A percentile compares a stretch with the other conserved stretches of the same genome.
phyloP scores from a whole-genome alignment of 2,797 vertebrate genomes.

The Taenioides sp. region DNA sequence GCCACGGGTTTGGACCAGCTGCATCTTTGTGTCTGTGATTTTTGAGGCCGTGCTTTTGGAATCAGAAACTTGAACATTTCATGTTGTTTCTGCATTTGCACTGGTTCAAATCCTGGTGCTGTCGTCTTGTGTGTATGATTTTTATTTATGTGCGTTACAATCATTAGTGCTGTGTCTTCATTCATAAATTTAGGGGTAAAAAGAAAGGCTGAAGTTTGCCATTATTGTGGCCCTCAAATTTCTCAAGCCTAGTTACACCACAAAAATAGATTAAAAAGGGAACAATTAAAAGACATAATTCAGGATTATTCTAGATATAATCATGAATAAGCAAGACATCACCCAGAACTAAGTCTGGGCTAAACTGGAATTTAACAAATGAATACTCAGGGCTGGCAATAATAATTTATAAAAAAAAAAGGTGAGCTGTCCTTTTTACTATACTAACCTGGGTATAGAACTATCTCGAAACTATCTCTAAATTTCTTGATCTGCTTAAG shows the following conservation, averaged over 20 bases:
- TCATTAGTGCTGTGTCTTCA: slow-evolving; percentile 57
- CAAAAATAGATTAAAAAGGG: background rate
- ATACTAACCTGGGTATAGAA: background rate
- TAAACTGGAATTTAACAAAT: background rate
- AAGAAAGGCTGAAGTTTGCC: background rate
- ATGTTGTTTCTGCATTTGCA: slow-evolving; percentile 16
- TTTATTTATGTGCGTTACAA: slow-evolving; percentile 52
- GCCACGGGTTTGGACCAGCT: slow-evolving; percentile 53
- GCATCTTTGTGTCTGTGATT: slow-evolving; percentile 3
- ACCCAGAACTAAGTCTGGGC: background rate
- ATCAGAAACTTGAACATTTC: background rate
- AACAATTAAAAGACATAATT: background rate
- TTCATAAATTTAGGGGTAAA: slow-evolving; percentile 33
- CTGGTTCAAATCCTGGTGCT: slow-evolving; percentile 57
- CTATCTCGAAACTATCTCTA: too few relatives aligned
- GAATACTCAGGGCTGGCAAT: background rate
- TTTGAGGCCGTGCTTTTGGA: background rate
- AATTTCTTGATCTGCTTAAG: background rate
- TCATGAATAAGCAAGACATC: background rate
- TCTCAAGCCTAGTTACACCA: too few relatives aligned
- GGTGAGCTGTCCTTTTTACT: too few relatives aligned
- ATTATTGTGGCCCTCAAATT: background rate
- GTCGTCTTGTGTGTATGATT: slow-evolving; percentile 55
- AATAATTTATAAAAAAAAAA: too few relatives aligned
- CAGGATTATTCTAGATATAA: background rate